phyloP scores from a whole-genome alignment of 1,140 invertebrate genomes.

The Plectrocnemia conspersa region DNA sequence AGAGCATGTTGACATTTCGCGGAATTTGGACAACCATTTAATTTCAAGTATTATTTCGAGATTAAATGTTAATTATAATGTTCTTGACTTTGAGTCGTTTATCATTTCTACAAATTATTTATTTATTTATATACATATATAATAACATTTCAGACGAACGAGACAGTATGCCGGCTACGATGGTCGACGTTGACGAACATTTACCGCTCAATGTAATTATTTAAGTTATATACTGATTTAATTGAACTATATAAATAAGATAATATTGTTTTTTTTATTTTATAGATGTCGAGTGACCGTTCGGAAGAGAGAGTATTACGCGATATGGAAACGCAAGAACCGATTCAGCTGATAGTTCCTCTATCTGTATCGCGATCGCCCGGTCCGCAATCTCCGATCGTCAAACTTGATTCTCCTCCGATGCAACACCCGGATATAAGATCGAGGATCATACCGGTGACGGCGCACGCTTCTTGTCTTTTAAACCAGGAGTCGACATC shows the following conservation, averaged over 20 bases:
- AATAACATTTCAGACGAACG: conserved; percentile 32
- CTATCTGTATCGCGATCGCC: conserved; percentile 17
- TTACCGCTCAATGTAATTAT: conserved; percentile 31
- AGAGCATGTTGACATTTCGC: no score
- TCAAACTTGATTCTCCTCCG: conserved; percentile 12
- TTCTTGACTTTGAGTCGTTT: no score
- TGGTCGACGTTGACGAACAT: conserved; percentile 24
- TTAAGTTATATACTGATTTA: neutral
- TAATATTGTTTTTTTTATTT: neutral
- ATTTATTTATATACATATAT: no score
- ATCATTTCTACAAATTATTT: no score
- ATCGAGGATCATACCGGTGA: conserved; percentile 30
- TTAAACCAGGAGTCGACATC: conserved; percentile 32
- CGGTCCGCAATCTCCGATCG: conserved; percentile 12
- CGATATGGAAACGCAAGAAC: conserved; percentile 25
- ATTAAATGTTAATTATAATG: no score
- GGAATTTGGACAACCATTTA: no score
- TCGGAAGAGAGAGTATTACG: conserved; percentile 19
- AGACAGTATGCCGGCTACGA: conserved; percentile 7
- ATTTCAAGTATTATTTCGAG: no score
- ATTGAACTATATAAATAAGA: neutral
- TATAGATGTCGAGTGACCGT: conserved; percentile 32
- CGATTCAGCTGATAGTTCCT: conserved; percentile 8
- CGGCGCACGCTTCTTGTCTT: conserved; percentile 40
- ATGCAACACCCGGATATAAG: conserved; percentile 5